Conservation (phyloP, 2,797 vertebrate species). For the Arnoldichthys spilopterus region DNA sequence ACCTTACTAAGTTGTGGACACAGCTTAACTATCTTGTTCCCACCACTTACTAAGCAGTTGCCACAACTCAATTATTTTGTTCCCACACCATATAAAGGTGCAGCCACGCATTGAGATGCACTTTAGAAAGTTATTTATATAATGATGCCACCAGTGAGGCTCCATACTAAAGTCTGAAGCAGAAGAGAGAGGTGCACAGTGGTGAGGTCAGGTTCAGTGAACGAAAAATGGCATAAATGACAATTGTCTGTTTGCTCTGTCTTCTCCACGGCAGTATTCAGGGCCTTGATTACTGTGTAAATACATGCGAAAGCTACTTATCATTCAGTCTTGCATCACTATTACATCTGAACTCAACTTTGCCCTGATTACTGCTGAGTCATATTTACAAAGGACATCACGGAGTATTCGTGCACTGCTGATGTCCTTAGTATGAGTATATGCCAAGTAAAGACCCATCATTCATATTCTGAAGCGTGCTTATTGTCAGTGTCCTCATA, state of each 20-base stretch:
- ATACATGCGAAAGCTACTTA: neutral
- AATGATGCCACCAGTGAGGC: no score
- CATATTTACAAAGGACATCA: conserved; percentile 10
- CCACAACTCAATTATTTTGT: no score
- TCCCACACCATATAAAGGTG: no score
- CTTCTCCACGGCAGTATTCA: neutral
- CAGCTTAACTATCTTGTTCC: no score
- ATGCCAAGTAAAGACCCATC: neutral
- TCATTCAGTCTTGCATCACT: conserved; percentile 16
- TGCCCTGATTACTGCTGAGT: conserved; percentile 4
- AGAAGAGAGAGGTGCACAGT: no score
- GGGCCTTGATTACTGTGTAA: conserved; percentile 5
- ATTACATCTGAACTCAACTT: neutral
- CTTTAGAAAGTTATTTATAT: no score
- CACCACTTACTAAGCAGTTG: no score
- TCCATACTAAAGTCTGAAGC: no score
- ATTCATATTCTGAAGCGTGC: neutral
- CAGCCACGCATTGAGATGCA: no score
- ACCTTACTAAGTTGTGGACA: no score
- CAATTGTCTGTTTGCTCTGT: no score
- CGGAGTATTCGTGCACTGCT: neutral
- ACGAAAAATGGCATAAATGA: no score
- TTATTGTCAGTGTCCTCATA: neutral
- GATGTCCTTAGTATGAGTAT: neutral
- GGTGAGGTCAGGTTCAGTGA: neutral